Evolutionary conservation across 2,888 invertebrate species (phyloP), one percentile per base, ranked within the genome.

Genomic region (Rhodophaea formosa): DNA sequence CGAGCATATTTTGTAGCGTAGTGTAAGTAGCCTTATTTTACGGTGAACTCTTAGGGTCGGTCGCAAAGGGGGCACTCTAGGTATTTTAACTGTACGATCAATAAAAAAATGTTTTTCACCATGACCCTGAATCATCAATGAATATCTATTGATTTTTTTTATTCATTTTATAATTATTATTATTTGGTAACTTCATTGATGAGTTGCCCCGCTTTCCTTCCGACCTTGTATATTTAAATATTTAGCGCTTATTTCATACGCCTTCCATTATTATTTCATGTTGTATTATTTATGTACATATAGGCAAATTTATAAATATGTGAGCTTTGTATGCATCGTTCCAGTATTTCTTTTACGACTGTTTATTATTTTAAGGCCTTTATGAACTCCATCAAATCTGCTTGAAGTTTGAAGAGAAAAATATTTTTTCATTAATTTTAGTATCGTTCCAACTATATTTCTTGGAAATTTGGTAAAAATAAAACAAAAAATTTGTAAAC

Each of bases 211-310:
- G 10, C 12, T 39, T 39, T 39, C 39, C 12, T 10, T 12, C 39
- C n/a, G n/a, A 39, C n/a, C 39, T 12, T 39, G n/a, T 39, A 8
- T 39, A 39, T 1, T 39, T 45, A 45, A 56, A 15, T 56, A 45
- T 10, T 55, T 56, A 46, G 51, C 53, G 17, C 53, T 58, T 60
- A 39, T 53, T 59, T 44, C 43, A 47, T 49, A 59, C 55, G 59
- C 53, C 62, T 58, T 56, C 43, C 47, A 52, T 43, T 57, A 46
- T 59, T 51, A 56, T 51, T 44, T 47, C 32, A 35, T 58, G 29
- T 44, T n/a, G 58, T 43, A 58, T 57, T 63, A 60, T 42, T 61
- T 59, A 52, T 60, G 58, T 57, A 51, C 53, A 58, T 52, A 55
- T 59, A 56, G 47, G 44, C 42, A 53, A 56, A 54, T 53, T 54